Evolutionary conservation across 2,797 vertebrate genomes (phyloP).

Genomic region (Parambassis ranga): DNA sequence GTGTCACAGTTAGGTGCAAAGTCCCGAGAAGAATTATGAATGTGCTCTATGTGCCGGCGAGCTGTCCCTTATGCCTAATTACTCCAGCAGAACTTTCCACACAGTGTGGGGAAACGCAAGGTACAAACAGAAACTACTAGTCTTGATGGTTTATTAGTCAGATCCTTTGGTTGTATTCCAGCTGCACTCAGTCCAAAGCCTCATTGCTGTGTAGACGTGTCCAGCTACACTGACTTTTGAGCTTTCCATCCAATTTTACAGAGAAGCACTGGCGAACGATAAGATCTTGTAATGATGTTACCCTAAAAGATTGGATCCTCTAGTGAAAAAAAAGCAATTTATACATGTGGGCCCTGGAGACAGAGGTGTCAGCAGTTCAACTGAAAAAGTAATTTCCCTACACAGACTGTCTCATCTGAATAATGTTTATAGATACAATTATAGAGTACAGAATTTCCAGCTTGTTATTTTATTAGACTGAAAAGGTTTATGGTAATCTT

Average conservation of each 20-base stretch:
- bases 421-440: background rate
- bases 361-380: background rate
- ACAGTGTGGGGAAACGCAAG: background rate
- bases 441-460: too few species aligned
- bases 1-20: background rate
- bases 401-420: background rate
- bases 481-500: too few species aligned
- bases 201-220: background rate
- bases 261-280: background rate
- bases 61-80: constrained; percentile 47
- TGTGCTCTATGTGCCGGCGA: constrained; percentile 20
- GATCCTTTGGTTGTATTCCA: constrained; percentile 9
- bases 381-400: background rate
- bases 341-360: background rate
- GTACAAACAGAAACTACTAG: background rate
- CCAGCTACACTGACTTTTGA: background rate
- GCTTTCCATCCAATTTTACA: background rate
- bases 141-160: constrained; percentile 27
- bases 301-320: background rate
- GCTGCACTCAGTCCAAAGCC: background rate
- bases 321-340: background rate
- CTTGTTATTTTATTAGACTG: too few species aligned
- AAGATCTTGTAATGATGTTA: background rate
- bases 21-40: constrained; percentile 15
- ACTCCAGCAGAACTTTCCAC: background rate